Evolutionary conservation across 2,888 invertebrate species (phyloP), one percentile per base, ranked within the genome.

Genomic region (Carterocephalus palaemon): DNA sequence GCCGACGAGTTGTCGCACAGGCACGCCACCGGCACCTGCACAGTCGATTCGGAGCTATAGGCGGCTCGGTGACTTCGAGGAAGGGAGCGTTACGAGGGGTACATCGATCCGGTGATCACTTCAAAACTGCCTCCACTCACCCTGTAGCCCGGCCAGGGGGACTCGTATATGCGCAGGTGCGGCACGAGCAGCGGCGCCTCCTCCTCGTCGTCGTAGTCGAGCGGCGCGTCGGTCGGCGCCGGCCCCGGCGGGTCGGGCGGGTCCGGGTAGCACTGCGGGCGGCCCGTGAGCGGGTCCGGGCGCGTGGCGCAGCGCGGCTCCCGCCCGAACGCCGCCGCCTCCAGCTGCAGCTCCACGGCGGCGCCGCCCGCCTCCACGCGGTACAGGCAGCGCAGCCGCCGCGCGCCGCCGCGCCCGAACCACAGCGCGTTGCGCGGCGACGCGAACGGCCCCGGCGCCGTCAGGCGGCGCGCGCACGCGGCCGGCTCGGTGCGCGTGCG

Each of bases 371-470:
- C 92, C 67, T 92, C 92, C 55, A 95, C 89, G 46, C 95, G 89
- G 70, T 93, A 95, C 40, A 92, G 88, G 70, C 95, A 95, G 45
- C 93, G 92, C 42, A 95, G 75, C 53, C 92, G 91, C 50, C 88
- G 89, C 19, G 93, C 91, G 3, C 96, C 95, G 0, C 96, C 95
- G 28, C 95, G 89, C 0, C 95, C 96, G 68, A 92, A 95, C 61
- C 95, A 89, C 67, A 95, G 92, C 2, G 94, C 92, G 71, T 95
- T 95, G 8, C 93, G 92, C 52, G 94, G 90, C 26, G 92, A 88
- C 1, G 93, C 91, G 62, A 95, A 92, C 17, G 92, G 88, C 54
- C 81, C 84, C 5, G 89, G 87, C 47, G 71, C 70, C 24, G 68
- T 66, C 28, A 82, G 54, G 36, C 67, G 62, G 9, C 83, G 75